These are phyloP conservation scores for Plusia festucae DNA, from an alignment of 2,888 invertebrate genomes.

Conservation along the genomic window DNA sequence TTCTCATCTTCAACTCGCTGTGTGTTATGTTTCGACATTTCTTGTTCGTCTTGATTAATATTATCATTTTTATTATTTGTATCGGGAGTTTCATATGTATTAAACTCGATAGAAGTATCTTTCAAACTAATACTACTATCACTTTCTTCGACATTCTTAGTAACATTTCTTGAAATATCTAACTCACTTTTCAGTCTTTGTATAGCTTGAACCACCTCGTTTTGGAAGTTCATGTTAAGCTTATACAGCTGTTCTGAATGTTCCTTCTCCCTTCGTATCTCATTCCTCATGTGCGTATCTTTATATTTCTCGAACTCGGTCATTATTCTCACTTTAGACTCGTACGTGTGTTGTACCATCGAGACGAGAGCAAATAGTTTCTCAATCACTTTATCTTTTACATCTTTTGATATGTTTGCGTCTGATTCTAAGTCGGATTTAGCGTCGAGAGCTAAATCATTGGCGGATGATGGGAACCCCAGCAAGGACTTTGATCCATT, in stretches of 20 bases:
- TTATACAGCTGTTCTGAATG: constrained; percentile 85
- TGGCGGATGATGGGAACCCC: constrained; percentile 85
- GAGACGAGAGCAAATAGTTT: constrained; percentile 82
- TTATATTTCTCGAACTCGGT: constrained; percentile 84
- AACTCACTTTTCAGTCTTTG: constrained; percentile 83
- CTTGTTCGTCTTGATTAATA: constrained; percentile 40
- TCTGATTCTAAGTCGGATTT: constrained; percentile 86
- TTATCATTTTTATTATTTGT: constrained; percentile 50
- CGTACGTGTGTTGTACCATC: constrained; percentile 85
- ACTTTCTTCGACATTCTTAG: constrained; percentile 67
- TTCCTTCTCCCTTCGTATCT: constrained; percentile 81
- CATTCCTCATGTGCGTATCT: constrained; percentile 81
- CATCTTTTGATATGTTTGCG: constrained; percentile 78
- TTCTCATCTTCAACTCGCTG: constrained; percentile 27
- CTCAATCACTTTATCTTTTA: constrained; percentile 84
- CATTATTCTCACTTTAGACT: constrained; percentile 85
- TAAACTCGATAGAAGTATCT: constrained; percentile 75
- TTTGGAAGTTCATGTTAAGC: constrained; percentile 85
- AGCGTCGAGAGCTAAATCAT: constrained; percentile 83
- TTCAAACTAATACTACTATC: constrained; percentile 59
- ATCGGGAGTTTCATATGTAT: constrained; percentile 62
- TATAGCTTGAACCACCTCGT: constrained; percentile 83
- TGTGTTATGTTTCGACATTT: constrained; percentile 20
- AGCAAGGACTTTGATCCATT: constrained; percentile 77
- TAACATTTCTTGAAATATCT: constrained; percentile 77